Evolutionary conservation across 2,113 vertebrate genomes (phyloP).

Genomic region (Podarcis muralis): DNA sequence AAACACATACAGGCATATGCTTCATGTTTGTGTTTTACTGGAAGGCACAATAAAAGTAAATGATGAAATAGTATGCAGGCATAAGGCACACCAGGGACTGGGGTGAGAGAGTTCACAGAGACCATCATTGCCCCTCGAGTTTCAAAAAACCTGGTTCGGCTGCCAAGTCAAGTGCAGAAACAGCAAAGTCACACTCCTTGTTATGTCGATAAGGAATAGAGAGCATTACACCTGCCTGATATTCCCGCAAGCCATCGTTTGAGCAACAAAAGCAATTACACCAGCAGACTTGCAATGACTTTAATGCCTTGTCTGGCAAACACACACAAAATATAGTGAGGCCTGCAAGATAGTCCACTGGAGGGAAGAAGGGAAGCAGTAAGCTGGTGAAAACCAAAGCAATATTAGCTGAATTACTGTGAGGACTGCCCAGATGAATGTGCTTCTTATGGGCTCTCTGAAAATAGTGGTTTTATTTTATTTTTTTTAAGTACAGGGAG

Average conservation of each 20-base stretch:
- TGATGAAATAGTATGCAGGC: not conserved
- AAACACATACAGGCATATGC: not conserved
- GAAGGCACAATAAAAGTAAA: not conserved
- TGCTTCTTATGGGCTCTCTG: not conserved
- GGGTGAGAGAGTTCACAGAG: not conserved
- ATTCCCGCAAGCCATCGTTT: slow-evolving; percentile 54
- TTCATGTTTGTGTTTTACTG: not conserved
- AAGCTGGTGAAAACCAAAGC: not conserved
- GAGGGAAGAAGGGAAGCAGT: not conserved
- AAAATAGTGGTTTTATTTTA: not conserved
- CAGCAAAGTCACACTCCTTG: slow-evolving; percentile 22
- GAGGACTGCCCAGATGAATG: not conserved
- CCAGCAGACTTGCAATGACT: slow-evolving; percentile 50
- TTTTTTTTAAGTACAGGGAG: not conserved
- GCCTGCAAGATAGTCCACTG: slow-evolving; percentile 17
- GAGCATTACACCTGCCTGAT: slow-evolving; percentile 47
- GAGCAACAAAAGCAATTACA: slow-evolving; percentile 57
- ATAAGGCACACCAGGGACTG: not conserved
- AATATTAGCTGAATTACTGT: not conserved
- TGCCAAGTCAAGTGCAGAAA: not conserved
- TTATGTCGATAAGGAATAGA: slow-evolving; percentile 63
- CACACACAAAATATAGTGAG: slow-evolving; percentile 44
- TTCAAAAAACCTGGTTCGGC: not conserved
- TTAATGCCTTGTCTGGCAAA: slow-evolving; percentile 34
- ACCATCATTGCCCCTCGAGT: not conserved